Conservation (phyloP, 2,113 vertebrate species). For the mouse (Mus musculus) region DNA sequence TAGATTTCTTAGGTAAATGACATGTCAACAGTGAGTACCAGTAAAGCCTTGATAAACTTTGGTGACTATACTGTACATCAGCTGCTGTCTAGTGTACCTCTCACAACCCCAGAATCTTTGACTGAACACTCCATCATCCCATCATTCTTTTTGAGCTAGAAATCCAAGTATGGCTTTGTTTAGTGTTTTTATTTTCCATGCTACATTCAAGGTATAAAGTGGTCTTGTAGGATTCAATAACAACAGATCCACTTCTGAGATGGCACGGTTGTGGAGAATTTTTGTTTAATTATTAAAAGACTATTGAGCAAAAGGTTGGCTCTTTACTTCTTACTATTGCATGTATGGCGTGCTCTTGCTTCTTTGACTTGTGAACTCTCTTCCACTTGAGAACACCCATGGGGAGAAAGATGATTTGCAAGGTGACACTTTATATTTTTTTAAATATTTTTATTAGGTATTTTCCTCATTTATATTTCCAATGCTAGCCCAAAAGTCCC, state of each 20-base stretch:
- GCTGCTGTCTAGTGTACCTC: background rate
- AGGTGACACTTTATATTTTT: too few species aligned
- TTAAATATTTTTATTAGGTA: too few species aligned
- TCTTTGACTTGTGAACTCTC: background rate
- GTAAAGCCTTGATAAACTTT: background rate
- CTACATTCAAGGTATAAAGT: background rate
- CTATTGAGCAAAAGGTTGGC: background rate
- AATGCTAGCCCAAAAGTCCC: too few species aligned
- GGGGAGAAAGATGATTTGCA: background rate
- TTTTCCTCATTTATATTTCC: too few species aligned
- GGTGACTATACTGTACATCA: background rate
- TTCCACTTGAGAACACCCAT: background rate
- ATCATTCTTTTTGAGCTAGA: background rate
- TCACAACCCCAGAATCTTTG: background rate
- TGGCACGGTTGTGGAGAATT: background rate
- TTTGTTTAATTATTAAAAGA: background rate
- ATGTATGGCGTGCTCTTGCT: background rate
- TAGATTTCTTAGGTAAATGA: background rate
- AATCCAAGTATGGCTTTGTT: background rate
- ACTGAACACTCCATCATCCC: too few species aligned
- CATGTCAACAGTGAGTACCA: background rate
- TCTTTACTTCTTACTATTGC: background rate
- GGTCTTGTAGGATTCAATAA: background rate
- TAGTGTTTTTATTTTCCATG: background rate
- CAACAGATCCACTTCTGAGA: background rate